These are phyloP conservation scores for Tenthredo livida DNA, from an alignment of 2,888 invertebrate genomes.

Conservation along the genomic window DNA sequence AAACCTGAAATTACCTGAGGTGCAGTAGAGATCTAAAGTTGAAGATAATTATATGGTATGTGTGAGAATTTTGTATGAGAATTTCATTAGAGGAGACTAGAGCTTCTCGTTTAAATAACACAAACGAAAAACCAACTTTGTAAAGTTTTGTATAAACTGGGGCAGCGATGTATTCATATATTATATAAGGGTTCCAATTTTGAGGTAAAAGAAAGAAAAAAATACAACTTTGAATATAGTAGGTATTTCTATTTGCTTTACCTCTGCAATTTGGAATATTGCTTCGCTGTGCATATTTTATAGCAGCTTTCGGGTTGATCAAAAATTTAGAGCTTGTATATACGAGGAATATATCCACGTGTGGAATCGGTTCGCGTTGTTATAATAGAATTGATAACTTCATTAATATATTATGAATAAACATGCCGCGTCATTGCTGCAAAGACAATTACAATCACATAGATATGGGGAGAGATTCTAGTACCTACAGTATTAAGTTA, in stretches of 20 bases:
- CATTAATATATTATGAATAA: background rate
- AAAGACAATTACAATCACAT: background rate
- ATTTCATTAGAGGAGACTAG: background rate
- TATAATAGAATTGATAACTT: constrained; percentile 2
- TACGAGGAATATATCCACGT: background rate
- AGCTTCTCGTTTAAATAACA: background rate
- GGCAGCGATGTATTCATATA: background rate
- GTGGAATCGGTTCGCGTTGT: background rate
- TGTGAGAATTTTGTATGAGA: background rate
- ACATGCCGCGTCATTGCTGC: background rate
- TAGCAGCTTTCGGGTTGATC: constrained; percentile 2
- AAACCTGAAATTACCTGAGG: background rate
- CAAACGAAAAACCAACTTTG: background rate
- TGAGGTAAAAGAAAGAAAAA: background rate
- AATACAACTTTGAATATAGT: background rate
- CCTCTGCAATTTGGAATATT: background rate
- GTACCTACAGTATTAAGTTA: background rate
- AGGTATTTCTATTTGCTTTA: background rate
- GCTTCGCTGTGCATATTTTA: background rate
- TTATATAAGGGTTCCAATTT: background rate
- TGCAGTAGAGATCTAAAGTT: background rate
- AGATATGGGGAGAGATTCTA: background rate
- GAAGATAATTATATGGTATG: background rate
- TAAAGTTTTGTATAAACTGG: background rate
- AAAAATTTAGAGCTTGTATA: background rate